A percentile compares a stretch with the other conserved stretches of the same genome.
Evolutionary conservation across 2,888 invertebrate species (phyloP).

Genomic region (Stenodera caucasica): DNA sequence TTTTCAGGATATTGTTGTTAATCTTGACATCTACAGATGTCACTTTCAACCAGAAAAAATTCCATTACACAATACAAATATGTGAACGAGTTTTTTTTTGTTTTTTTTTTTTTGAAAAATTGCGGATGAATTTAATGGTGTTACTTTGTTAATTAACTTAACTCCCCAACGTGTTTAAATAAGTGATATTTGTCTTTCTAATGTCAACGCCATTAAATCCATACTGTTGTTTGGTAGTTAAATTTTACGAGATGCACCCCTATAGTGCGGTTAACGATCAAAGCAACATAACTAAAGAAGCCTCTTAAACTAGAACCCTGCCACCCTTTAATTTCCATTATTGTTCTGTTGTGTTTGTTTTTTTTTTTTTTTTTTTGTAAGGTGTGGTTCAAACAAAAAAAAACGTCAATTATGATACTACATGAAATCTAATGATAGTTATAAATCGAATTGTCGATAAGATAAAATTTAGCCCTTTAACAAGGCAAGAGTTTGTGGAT

Average conservation of each 20-base stretch:
- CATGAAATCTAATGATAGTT: slow-evolving; percentile 15
- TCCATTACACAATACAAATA: too few relatives aligned
- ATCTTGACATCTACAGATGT: background rate
- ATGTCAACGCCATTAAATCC: slow-evolving; percentile 2
- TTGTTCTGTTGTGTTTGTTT: background rate
- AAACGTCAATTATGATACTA: slow-evolving; percentile 11
- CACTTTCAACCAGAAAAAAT: background rate
- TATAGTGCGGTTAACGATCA: slow-evolving; percentile 41
- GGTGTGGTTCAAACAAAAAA: slow-evolving; percentile 22
- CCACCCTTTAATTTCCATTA: slow-evolving; percentile 34
- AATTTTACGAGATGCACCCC: slow-evolving; percentile 38
- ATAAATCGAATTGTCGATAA: slow-evolving; percentile 14
- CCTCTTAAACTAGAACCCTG: slow-evolving; percentile 39
- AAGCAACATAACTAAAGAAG: slow-evolving; percentile 46
- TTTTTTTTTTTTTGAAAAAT: background rate
- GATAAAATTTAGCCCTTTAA: slow-evolving; percentile 9
- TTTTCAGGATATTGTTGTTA: background rate
- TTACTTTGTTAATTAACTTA: background rate
- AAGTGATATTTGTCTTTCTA: background rate
- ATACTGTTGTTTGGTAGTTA: slow-evolving; percentile 35
- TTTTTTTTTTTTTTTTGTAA: slow-evolving; percentile 28
- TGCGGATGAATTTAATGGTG: background rate
- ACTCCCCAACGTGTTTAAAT: background rate
- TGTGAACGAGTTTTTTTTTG: too few relatives aligned
- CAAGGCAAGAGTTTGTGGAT: background rate